Evolutionary conservation across 2,113 vertebrate species (phyloP).

Genomic region (Geococcyx californianus): DNA sequence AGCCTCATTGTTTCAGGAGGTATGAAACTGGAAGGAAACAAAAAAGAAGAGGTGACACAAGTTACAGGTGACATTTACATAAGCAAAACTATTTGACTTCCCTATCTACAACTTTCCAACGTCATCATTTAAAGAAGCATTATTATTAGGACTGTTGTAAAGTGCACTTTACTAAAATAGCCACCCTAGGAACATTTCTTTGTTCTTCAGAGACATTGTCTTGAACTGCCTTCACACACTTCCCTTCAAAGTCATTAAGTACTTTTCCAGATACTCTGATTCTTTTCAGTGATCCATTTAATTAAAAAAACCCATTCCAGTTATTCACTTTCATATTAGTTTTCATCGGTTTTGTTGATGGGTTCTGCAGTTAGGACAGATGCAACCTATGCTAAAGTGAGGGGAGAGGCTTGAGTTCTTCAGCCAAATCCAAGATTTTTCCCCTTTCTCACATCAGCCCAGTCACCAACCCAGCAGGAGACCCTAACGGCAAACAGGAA

Average conservation of each 20-base stretch:
- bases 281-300: not conserved
- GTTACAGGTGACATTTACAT: not conserved
- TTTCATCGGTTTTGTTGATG: not conserved
- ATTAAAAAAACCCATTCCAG: not conserved
- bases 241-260: not conserved
- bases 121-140: not conserved
- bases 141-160: not conserved
- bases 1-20: not conserved
- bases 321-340: not conserved
- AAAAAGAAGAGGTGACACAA: not conserved
- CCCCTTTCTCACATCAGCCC: not conserved
- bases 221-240: not conserved
- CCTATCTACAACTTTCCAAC: not conserved
- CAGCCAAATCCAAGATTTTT: not conserved
- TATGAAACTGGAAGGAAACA: not conserved
- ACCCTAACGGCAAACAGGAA: not conserved
- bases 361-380: not conserved
- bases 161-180: not conserved
- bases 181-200: not conserved
- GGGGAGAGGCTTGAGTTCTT: not conserved
- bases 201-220: not conserved
- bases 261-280: not conserved
- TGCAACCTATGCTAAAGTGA: rapidly evolving
- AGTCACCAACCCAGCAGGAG: not conserved
- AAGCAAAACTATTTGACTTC: not conserved